Evolutionary conservation across 1,140 invertebrate species (phyloP), one percentile per base, ranked within the genome.

Genomic region (Drosophila triauraria): DNA sequence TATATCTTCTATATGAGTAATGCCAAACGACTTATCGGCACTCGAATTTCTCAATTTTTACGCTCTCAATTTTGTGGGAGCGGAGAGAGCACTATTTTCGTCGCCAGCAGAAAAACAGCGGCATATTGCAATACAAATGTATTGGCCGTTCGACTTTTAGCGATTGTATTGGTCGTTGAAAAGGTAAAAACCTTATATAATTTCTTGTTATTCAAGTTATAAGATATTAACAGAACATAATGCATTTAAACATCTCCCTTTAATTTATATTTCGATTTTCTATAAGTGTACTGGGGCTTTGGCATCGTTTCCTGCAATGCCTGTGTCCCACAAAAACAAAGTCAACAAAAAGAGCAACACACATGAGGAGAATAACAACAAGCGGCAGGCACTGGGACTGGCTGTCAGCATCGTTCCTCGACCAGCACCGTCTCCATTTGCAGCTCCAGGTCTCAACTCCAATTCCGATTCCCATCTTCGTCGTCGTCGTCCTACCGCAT

Each of bases 401-500:
- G 38, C 53, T 54, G 54, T 59, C 72, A 43, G 48, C 59, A 61
- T 42, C 60, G 51, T 27, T 59, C 10, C 50, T 59, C 15, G 27
- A 44, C n/a, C 12, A 23, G 51, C 12, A 53, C 6, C 17, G 50
- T 53, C 35, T 35, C 17, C 50, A 53, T 53, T 20, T 5, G 53
- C 60, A 62, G 59, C 46, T n/a, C 12, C 27, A 9, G n/a, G 17
- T 9, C 30, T 10, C 30, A 20, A 25, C 53, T n/a, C 15, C 46
- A n/a, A n/a, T 9, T 9, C 15, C 20, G 23, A 38, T 27, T 38
- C 15, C 25, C 64, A 27, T 40, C 44, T 20, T 40, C 44, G 35
- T 51, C 58, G 23, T 48, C 47, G 35, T 71, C 59, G 84, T 90
- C 81, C 84, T 90, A 88, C 84, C 83, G 84, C 83, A 87, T 87